Percentiles rank a stretch among this genome's conserved stretches.
Evolutionary conservation across 2,113 vertebrate species (phyloP).

Genomic region (Serinus canaria): DNA sequence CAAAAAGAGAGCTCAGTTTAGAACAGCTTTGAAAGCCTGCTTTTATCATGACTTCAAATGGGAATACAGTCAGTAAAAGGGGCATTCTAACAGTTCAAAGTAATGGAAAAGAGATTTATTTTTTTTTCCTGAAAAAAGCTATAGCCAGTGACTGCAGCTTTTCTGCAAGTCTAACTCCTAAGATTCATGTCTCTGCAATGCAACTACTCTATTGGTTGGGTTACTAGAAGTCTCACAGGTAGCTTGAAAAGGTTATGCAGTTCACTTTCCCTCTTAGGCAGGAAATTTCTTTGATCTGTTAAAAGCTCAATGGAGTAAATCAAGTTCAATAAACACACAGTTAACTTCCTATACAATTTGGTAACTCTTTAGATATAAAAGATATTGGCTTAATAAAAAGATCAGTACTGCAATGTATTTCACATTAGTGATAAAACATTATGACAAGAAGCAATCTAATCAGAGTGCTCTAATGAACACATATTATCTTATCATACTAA

Average conservation of each 20-base stretch:
- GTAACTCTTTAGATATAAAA: constrained; percentile 36
- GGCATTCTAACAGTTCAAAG: neutral
- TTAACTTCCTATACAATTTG: neutral
- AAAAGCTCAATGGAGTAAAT: constrained; percentile 43
- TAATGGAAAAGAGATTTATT: neutral
- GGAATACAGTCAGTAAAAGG: neutral
- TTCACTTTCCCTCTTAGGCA: constrained; percentile 4
- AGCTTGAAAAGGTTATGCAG: neutral
- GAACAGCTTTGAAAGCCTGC: neutral
- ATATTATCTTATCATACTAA: constrained; percentile 18
- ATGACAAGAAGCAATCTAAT: constrained; percentile 46
- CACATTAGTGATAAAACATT: constrained; percentile 14
- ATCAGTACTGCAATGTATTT: constrained; percentile 46
- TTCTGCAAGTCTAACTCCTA: constrained; percentile 1
- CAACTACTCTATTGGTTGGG: constrained; percentile 9
- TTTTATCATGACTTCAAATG: neutral
- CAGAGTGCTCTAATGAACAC: constrained; percentile 46
- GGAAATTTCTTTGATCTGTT: constrained; percentile 24
- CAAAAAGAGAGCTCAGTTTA: neutral
- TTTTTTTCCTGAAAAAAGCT: neutral
- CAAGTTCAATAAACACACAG: constrained; percentile 26
- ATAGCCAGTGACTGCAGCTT: neutral
- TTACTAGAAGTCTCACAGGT: neutral
- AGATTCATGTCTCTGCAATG: constrained; percentile 2
- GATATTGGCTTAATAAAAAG: constrained; percentile 49